Percentiles rank a stretch among this genome's conserved stretches.
Evolutionary conservation across 2,888 invertebrate species (phyloP).

Genomic region (Crematogaster levior): DNA sequence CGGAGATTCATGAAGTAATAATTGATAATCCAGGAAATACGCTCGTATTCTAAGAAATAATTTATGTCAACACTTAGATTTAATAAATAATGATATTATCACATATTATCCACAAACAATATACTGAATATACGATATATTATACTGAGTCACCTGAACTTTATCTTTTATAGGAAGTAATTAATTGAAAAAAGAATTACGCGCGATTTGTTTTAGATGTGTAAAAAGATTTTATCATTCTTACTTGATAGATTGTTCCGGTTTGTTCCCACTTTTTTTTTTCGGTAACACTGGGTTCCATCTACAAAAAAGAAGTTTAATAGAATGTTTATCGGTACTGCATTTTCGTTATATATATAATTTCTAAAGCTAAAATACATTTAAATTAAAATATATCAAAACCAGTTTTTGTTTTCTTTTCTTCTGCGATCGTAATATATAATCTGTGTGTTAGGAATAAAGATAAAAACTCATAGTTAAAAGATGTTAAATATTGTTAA

Average conservation of each 20-base stretch:
- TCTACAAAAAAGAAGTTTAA: constrained; percentile 54
- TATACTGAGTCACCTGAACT: background rate
- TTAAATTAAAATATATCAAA: constrained; percentile 4
- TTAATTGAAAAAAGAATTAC: background rate
- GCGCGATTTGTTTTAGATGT: background rate
- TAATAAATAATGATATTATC: constrained; percentile 6
- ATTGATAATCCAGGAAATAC: background rate
- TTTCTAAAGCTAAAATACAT: background rate
- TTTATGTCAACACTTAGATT: background rate
- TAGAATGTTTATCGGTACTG: background rate
- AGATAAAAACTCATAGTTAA: background rate
- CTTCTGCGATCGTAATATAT: background rate
- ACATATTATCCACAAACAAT: background rate
- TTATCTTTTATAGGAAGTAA: background rate
- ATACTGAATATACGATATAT: background rate
- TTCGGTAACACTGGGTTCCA: constrained; percentile 47
- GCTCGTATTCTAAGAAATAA: background rate
- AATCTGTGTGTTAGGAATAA: background rate
- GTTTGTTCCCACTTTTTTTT: constrained; percentile 60
- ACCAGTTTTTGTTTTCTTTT: background rate
- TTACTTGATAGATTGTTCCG: constrained; percentile 73
- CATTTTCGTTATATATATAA: background rate
- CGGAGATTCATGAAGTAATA: background rate
- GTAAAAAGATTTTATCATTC: constrained; percentile 17
- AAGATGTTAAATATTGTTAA: background rate